phyloP scores from a whole-genome alignment of 2,797 vertebrate species.

The Clarias laeviceps region DNA sequence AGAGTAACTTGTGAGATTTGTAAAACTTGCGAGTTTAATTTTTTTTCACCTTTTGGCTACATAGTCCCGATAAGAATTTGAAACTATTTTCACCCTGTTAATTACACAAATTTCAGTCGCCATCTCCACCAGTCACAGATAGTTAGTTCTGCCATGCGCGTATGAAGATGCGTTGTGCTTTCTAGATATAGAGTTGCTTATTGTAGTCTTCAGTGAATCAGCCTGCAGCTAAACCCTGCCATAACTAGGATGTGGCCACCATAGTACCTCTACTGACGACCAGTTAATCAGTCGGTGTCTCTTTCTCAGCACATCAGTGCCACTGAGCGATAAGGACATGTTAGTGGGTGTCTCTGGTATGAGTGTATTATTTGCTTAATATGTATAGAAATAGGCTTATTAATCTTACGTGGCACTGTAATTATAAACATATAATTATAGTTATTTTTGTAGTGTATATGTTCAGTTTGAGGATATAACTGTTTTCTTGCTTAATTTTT shows the following conservation, averaged over 20 bases:
- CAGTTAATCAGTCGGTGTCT: background rate
- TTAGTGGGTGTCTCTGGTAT: background rate
- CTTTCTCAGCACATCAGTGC: background rate
- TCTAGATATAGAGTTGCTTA: background rate
- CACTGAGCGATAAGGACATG: constrained; percentile 14
- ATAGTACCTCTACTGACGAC: background rate
- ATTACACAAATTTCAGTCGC: too few species aligned
- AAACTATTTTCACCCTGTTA: too few species aligned
- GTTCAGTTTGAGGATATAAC: background rate
- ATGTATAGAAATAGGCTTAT: background rate
- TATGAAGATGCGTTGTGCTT: background rate
- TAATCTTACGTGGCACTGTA: background rate
- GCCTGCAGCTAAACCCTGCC: background rate
- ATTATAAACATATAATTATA: too few species aligned
- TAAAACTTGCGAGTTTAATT: too few species aligned
- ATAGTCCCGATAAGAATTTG: too few species aligned
- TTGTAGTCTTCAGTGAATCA: background rate
- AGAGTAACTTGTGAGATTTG: too few species aligned
- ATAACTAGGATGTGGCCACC: background rate
- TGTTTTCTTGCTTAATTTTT: background rate
- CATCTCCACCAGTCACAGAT: too few species aligned
- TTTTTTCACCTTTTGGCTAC: too few species aligned
- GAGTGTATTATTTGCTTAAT: background rate
- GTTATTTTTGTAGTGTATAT: background rate
- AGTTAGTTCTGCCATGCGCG: too few species aligned